phyloP scores from a whole-genome alignment of 2,113 vertebrate species.

The Ictalurus furcatus region DNA sequence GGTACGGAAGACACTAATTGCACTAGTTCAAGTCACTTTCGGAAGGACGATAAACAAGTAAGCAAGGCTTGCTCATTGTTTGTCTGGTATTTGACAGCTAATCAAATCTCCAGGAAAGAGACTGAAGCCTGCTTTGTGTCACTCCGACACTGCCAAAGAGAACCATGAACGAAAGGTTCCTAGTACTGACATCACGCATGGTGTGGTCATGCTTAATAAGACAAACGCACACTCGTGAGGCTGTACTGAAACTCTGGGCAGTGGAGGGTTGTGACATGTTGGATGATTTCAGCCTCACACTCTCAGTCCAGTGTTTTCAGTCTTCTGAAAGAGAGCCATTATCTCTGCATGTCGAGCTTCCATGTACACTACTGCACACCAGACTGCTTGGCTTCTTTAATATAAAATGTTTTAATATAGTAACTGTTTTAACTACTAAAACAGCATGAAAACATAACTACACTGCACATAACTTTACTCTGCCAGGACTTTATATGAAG shows the following conservation, averaged over 20 bases:
- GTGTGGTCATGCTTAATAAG: background rate
- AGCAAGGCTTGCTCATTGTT: slow-evolving; percentile 65
- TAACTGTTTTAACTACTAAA: background rate
- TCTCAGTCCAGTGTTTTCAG: background rate
- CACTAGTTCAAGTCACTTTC: slow-evolving; percentile 98
- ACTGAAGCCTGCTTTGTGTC: background rate
- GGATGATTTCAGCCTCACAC: background rate
- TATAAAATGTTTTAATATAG: background rate
- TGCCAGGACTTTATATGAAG: background rate
- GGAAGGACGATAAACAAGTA: slow-evolving; percentile 99
- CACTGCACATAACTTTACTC: background rate
- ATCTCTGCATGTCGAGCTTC: background rate
- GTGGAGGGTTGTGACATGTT: background rate
- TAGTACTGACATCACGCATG: background rate
- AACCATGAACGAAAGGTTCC: background rate
- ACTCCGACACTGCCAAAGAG: background rate
- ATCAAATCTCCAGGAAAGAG: background rate
- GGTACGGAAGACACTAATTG: slow-evolving; percentile 98
- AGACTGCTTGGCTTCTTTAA: background rate
- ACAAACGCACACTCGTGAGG: background rate
- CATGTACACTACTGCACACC: background rate
- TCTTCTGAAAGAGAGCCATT: slow-evolving; percentile 22
- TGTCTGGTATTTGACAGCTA: background rate
- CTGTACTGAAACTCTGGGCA: background rate
- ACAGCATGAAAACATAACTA: background rate